Base-by-base conservation (phyloP, 2,113 vertebrate genomes). In the Oryzias javanicus region DNA sequence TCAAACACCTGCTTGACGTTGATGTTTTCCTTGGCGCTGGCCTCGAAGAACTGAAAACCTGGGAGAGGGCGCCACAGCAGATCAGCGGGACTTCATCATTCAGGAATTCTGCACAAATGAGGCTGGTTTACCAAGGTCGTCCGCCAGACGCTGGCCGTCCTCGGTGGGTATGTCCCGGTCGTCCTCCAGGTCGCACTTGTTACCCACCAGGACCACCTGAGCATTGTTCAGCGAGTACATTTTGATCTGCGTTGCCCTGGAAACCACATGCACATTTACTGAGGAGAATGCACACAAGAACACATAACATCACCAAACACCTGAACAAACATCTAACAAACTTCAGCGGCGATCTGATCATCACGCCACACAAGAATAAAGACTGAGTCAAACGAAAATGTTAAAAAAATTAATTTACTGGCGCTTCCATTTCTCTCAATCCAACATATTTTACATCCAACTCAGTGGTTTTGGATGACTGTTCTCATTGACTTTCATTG, bases 1-100 rank as follows among this genome's bases (percentile, higher is more conserved):
- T 97, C 95, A 2, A 97, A 96, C 65, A 94, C 94, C 83, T 96
- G 95, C 86, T 95, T 96, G 65, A 97, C 94, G 0, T 96, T 96
- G 78, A 95, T 88, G 84, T 94, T 95, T 81, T 97, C 95, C 80
- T 95, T 97, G 2, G 95, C 95, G 0, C 95, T 97, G 86, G 94
- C 94, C 73, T 97, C 95, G 0, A 97, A 97, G 83, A 95, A 96
- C 82, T 94, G 94, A 47, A 96, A 96, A 46, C 95, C 95, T 96
- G 63, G 24, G 1, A 46, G 2, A 48, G 6, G 14, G n/a, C 13
- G 13, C 13, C 19, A 1, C n/a, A 18, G 41, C 19, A 4, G 19
- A 14, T 25, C n/a, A 24, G 16, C 18, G 16, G 1, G 2, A 29
- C 46, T 51, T 72, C 1, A 44, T 13, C 24, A 5, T 2, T 6